phyloP scores from a whole-genome alignment of 1,140 invertebrate genomes.

The Ladona fulva region DNA sequence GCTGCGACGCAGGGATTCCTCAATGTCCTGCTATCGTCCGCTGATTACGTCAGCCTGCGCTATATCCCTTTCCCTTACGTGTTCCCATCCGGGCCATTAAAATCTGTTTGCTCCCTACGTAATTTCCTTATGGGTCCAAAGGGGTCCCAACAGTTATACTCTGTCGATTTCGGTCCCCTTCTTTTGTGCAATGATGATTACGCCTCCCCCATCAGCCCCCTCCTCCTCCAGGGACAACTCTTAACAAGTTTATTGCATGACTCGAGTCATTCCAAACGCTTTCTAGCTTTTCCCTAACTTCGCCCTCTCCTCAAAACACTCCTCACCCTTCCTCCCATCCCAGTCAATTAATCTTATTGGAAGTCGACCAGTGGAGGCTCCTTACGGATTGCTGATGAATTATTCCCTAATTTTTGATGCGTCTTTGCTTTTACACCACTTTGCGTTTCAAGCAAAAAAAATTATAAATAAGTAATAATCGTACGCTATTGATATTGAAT shows the following conservation, averaged over 20 bases:
- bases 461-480: too few species aligned
- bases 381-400: too few species aligned
- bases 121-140: not conserved
- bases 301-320: not conserved
- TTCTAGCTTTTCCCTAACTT: not conserved
- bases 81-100: not conserved
- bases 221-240: not conserved
- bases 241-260: constrained; percentile 10
- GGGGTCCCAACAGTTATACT: not conserved
- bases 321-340: not conserved
- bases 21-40: not conserved
- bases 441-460: too few species aligned
- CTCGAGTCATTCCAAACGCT: not conserved
- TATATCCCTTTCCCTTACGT: not conserved
- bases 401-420: too few species aligned
- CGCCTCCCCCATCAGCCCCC: not conserved
- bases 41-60: not conserved
- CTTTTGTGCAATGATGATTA: not conserved
- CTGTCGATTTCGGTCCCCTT: not conserved
- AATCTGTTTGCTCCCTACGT: not conserved
- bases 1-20: too few species aligned
- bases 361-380: too few species aligned
- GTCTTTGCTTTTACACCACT: too few species aligned
- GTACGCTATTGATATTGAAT: too few species aligned
- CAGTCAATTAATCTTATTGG: too few species aligned